Evolutionary conservation across 2,888 invertebrate species (phyloP).

Genomic region (Caenorhabditis sp.): DNA sequence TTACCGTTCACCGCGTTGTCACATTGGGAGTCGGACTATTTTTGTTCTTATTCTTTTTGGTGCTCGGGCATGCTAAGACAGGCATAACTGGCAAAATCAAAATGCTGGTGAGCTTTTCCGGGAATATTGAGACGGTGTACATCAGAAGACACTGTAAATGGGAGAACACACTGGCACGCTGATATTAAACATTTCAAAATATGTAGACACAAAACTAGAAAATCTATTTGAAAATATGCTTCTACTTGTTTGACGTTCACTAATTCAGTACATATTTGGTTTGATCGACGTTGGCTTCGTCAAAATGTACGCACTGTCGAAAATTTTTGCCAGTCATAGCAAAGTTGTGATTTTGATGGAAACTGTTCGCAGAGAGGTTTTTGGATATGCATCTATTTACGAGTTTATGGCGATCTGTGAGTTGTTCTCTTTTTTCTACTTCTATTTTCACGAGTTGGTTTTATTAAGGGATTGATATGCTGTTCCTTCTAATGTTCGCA

Average conservation of each 20-base stretch:
- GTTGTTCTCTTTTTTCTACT: no score
- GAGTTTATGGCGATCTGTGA: constrained; percentile 25
- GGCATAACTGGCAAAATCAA: no score
- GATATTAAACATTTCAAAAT: no score
- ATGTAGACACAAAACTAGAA: no score
- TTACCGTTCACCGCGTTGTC: not conserved
- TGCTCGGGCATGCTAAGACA: no score
- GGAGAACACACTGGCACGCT: no score
- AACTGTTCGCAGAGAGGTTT: not conserved
- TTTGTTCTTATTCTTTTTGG: not conserved
- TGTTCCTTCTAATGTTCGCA: constrained; percentile 6
- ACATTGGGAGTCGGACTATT: not conserved
- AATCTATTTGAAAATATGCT: no score
- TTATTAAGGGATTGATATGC: constrained; percentile 36
- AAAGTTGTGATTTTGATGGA: not conserved
- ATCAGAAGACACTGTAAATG: no score
- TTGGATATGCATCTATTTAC: constrained; percentile 18
- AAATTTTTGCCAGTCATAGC: constrained; percentile 13
- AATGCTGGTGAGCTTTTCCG: no score
- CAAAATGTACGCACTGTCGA: not conserved
- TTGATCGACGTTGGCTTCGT: constrained; percentile 16
- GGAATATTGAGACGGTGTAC: no score
- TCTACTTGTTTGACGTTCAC: no score
- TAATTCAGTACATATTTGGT: constrained; percentile 31
- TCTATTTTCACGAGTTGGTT: no score